Evolutionary conservation across 2,888 invertebrate genomes (phyloP).

Genomic region (Lamellibrachia satsuma): DNA sequence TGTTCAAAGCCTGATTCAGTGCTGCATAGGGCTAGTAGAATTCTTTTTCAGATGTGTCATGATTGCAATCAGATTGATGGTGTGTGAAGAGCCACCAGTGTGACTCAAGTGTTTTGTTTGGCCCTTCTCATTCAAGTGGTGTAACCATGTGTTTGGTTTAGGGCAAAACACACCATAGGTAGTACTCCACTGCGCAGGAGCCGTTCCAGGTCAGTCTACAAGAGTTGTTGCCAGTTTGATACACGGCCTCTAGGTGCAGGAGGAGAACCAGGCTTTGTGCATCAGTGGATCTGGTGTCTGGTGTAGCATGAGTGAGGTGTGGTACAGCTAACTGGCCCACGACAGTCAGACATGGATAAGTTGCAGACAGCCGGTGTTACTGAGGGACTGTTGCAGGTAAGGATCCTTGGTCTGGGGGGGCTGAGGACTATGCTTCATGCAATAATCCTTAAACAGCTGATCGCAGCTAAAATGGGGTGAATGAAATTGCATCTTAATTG

Average conservation of each 20-base stretch:
- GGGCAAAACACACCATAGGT: background rate
- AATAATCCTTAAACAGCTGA: too few species aligned
- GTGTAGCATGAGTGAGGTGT: background rate
- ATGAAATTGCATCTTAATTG: too few species aligned
- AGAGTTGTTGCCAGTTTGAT: background rate
- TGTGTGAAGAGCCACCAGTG: background rate
- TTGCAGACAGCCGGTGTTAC: background rate
- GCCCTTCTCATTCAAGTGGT: background rate
- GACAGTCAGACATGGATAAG: background rate
- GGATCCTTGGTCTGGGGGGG: background rate
- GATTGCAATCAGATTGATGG: background rate
- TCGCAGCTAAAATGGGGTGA: too few species aligned
- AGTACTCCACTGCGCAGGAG: background rate
- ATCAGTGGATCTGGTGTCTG: background rate
- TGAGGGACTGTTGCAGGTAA: background rate
- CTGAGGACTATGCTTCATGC: too few species aligned
- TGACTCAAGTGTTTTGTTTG: background rate
- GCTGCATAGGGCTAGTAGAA: too few species aligned
- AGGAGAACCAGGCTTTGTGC: background rate
- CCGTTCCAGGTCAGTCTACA: background rate
- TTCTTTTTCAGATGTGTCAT: background rate
- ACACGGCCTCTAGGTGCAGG: background rate
- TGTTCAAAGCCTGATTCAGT: background rate
- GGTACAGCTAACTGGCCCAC: background rate
- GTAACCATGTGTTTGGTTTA: background rate